Evolutionary conservation across 2,113 vertebrate genomes (phyloP), one percentile per base, ranked within the genome.

Genomic region (Danionella cerebrum): DNA sequence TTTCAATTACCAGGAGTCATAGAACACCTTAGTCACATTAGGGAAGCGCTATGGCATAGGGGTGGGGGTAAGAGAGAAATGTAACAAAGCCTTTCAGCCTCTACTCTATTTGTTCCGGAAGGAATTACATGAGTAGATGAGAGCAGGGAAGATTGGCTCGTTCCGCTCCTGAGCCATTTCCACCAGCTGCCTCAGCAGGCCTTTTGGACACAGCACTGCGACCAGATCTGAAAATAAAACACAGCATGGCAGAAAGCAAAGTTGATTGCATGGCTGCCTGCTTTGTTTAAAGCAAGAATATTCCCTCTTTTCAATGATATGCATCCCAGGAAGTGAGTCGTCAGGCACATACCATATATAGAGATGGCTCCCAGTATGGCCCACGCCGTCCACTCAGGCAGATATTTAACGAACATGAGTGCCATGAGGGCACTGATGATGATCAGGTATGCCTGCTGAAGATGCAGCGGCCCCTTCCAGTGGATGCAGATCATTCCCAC

Each of bases 371-470:
- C 95, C 65, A 98, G 85, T 78, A 98, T 98, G 85, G 96, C 94
- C 96, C 96, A 98, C 1, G 96, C 93, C 0, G 96, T 96, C 95
- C 96, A 98, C 81, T 95, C 92, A 0, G 96, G 96, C 19, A 98
- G 89, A 81, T 96, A 98, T 59, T 98, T 98, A 85, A 98, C 97
- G 88, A 98, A 98, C 75, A 98, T 91, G 27, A 98, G 80, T 44
- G 96, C 96, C 96, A 98, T 98, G 70, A 98, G 94, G 3, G 96
- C 94, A n/a, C 94, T 97, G 87, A 98, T 94, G 85, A 94, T 87
- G 78, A 98, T 97, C 45, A 98, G 94, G 82, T 98, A 98, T 5
- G 93, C 93, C 85, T 98, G 96, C 82, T 98, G 96, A 66, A 98
- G 90, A 76, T 89, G 84, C 39, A 98, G 83, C 0, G 96, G 96